A percentile compares a stretch with the other conserved stretches of the same genome.
Evolutionary conservation across 1,140 invertebrate species (phyloP).

Genomic region (Holcopasites calliopsidis): DNA sequence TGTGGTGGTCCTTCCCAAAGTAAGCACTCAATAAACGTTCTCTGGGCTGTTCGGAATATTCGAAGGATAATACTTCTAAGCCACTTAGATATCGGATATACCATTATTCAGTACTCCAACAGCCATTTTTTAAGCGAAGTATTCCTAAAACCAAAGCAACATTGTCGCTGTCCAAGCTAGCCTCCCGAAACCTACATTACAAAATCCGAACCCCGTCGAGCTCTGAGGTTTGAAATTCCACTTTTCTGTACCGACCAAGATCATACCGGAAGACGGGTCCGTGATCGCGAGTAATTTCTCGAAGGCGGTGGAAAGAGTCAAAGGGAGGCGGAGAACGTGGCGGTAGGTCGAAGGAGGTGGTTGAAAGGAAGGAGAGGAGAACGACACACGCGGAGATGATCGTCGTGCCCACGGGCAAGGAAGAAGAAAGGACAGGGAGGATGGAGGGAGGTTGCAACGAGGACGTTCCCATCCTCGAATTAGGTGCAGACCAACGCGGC

Average conservation of each 20-base stretch:
- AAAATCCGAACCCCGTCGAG: neutral
- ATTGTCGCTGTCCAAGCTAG: too few species aligned
- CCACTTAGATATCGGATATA: too few species aligned
- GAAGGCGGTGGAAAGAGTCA: neutral
- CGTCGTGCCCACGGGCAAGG: neutral
- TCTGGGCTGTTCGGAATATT: too few species aligned
- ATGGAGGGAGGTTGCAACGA: constrained; percentile 4
- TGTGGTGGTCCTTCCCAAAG: too few species aligned
- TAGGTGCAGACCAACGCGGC: constrained; percentile 28
- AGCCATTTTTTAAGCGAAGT: too few species aligned
- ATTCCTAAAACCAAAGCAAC: too few species aligned
- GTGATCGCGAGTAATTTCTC: constrained; percentile 19
- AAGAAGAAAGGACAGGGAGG: neutral
- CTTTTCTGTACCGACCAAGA: neutral
- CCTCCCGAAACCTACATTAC: too few species aligned
- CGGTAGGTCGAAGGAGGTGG: constrained; percentile 22
- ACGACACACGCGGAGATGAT: constrained; percentile 8
- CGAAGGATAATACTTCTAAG: too few species aligned
- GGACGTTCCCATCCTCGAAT: constrained; percentile 21
- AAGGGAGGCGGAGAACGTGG: constrained; percentile 9
- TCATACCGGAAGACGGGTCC: neutral
- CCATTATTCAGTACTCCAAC: too few species aligned
- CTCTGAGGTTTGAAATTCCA: too few species aligned
- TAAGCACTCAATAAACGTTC: too few species aligned
- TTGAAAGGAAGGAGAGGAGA: neutral